These are phyloP conservation scores for Neotragus moschatus DNA, from an alignment of 2,113 vertebrate genomes.

Conservation along the genomic window DNA sequence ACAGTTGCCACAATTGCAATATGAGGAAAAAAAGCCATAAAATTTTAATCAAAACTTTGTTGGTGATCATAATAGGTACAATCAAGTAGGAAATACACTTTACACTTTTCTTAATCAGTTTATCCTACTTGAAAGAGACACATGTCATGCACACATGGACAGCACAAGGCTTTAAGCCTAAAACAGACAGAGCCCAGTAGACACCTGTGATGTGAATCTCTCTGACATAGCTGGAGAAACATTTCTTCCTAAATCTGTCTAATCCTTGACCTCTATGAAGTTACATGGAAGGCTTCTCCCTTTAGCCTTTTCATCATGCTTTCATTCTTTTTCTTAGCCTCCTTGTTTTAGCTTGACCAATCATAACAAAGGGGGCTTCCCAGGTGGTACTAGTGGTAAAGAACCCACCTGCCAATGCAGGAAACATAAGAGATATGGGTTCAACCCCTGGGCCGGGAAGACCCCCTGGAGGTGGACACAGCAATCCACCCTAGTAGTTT, in stretches of 20 bases:
- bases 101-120: background rate
- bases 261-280: background rate
- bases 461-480: background rate
- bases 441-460: background rate
- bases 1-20: background rate
- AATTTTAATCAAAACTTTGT: background rate
- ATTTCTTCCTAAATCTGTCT: background rate
- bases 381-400: background rate
- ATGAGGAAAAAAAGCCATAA: background rate
- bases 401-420: background rate
- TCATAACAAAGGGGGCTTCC: background rate
- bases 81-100: background rate
- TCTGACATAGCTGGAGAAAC: fast-evolving
- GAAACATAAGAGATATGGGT: background rate
- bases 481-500: background rate
- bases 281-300: background rate
- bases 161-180: background rate
- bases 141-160: background rate
- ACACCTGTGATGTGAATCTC: background rate
- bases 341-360: background rate
- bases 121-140: background rate
- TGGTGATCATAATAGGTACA: background rate
- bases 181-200: too few relatives aligned
- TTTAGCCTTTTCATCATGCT: background rate
- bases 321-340: background rate